Percentiles rank a stretch among this genome's conserved stretches.
Conservation (phyloP, 2,797 vertebrate species). For the Simalia tracyae region DNA sequence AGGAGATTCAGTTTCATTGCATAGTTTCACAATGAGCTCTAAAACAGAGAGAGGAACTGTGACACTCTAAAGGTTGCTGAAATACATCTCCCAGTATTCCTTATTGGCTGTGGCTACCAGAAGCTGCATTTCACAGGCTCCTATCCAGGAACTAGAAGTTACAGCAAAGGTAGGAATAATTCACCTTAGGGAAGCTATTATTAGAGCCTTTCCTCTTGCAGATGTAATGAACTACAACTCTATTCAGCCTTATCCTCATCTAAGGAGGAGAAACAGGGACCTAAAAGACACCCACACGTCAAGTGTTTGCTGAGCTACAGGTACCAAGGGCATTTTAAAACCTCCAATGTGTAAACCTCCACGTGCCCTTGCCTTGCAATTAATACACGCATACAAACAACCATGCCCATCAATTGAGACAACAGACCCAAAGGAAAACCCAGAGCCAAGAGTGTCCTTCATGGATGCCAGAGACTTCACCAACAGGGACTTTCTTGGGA, state of each 20-base stretch:
- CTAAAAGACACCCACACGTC: background rate
- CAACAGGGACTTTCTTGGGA: background rate
- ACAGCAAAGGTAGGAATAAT: background rate
- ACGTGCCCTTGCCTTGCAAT: background rate
- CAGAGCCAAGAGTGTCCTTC: background rate
- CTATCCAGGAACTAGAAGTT: background rate
- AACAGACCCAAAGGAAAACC: background rate
- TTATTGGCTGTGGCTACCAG: background rate
- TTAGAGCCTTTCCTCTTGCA: background rate
- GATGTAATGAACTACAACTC: background rate
- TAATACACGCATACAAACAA: background rate
- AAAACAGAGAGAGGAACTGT: background rate
- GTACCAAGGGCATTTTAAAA: background rate
- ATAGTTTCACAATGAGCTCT: background rate
- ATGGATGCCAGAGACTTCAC: background rate
- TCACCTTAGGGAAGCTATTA: background rate
- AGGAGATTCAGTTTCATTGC: background rate
- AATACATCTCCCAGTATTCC: background rate
- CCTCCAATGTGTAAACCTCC: background rate
- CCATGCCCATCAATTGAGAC: background rate
- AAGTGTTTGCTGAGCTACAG: background rate
- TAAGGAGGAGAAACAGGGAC: no score
- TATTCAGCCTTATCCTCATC: background rate
- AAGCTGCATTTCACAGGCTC: background rate
- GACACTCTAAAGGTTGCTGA: background rate